Evolutionary conservation across 2,113 vertebrate genomes (phyloP).

Genomic region (Hydrolagus affinis): DNA sequence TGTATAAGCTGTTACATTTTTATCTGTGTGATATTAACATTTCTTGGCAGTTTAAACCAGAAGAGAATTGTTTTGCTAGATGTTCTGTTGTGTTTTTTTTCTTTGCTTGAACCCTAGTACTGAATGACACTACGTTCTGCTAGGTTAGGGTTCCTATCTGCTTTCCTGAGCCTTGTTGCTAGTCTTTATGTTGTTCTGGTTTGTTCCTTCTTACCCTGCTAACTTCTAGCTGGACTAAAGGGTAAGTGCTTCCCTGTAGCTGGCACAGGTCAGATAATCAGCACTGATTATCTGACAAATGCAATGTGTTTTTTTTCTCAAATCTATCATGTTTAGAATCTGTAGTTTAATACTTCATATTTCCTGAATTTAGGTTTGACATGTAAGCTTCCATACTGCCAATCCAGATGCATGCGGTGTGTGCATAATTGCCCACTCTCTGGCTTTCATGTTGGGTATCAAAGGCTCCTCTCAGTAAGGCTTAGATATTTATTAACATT

Average conservation of each 20-base stretch:
- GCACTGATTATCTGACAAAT: conserved; percentile 95
- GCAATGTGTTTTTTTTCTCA: conserved; percentile 83
- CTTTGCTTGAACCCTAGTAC: conserved; percentile 96
- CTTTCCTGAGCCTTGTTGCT: conserved; percentile 99
- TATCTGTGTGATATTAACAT: conserved; percentile 10
- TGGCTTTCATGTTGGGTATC: conserved; percentile 78
- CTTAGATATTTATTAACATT: conserved; percentile 54
- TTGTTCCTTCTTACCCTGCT: conserved; percentile 99
- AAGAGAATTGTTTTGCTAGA: conserved; percentile 38
- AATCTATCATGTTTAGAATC: conserved; percentile 93
- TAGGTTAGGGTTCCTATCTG: conserved; percentile 99
- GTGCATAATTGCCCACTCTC: conserved; percentile 99
- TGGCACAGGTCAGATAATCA: conserved; percentile 99
- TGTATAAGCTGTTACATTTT: conserved; percentile 27
- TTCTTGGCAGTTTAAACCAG: conserved; percentile 8
- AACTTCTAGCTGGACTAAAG: conserved; percentile 99
- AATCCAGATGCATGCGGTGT: conserved; percentile 94
- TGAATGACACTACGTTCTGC: conserved; percentile 59
- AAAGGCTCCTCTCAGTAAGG: conserved; percentile 83
- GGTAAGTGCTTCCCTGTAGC: conserved; percentile 98
- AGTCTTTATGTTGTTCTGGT: conserved; percentile 99
- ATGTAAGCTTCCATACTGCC: conserved; percentile 85
- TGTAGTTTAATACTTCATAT: conserved; percentile 78
- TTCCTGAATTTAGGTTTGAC: conserved; percentile 80
- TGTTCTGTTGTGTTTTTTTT: conserved; percentile 64